Evolutionary conservation across 2,113 vertebrate genomes (phyloP), one percentile per base, ranked within the genome.

Genomic region (Elgaria multicarinata): DNA sequence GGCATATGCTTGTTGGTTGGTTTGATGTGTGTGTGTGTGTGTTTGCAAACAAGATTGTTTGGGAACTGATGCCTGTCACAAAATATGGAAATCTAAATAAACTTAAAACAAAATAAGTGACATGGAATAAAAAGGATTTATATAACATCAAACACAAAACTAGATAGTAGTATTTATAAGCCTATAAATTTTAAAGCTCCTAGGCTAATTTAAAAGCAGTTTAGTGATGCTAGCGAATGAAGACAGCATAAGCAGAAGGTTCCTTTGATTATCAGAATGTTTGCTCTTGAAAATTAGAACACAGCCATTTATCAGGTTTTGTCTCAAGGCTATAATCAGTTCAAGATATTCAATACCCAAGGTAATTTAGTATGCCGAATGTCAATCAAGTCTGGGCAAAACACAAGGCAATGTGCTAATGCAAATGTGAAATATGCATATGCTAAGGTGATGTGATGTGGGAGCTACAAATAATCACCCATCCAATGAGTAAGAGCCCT

Each of bases 211-310:
- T 93, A 94, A 95, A 95, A 94, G 64, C 91, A 92, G 92, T 93
- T 95, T 86, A 62, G 90, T 93, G 79, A 91, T 89, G 83, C 24
- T 95, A 85, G 76, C 83, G 94, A 93, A 91, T 92, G 89, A 93
- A 64, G 82, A 91, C 69, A 92, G 83, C 88, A 94, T 91, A 95
- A 94, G 93, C 90, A 92, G 86, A 95, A 94, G 58, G 71, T 92
- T 96, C 33, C 83, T 94, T 93, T 95, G 93, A 96, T 96, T 96
- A 94, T 86, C 72, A 88, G 90, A 94, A 66, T 95, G 93, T 94
- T 96, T 96, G 81, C 91, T 93, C 93, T 92, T 95, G 87, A 95
- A 96, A 97, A 95, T 96, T 93, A 96, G 85, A 94, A 44, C 42
- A 77, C 66, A 91, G 39, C 42, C 89, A 94, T 89, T 93, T 96